phyloP scores from a whole-genome alignment of 2,888 invertebrate genomes.

The Megamerina dolium region DNA sequence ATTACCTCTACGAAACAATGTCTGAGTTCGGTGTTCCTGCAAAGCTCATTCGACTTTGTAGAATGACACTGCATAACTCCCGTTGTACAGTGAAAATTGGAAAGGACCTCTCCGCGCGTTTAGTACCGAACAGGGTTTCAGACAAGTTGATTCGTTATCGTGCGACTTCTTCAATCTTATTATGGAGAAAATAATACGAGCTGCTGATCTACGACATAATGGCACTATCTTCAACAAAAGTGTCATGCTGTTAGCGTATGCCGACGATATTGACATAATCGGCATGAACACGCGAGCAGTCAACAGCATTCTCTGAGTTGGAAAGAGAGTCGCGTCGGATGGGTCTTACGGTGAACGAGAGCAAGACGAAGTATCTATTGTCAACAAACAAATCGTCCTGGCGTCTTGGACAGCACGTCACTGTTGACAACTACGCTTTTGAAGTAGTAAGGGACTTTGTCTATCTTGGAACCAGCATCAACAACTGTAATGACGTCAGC shows the following conservation, averaged over 20 bases:
- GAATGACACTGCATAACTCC: background rate
- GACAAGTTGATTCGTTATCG: background rate
- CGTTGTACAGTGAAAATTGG: background rate
- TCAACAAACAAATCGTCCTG: background rate
- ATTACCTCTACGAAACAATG: background rate
- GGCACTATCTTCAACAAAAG: background rate
- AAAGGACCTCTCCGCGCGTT: background rate
- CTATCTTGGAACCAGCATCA: background rate
- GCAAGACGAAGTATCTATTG: background rate
- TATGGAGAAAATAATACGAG: background rate
- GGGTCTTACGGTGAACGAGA: background rate
- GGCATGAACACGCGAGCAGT: background rate
- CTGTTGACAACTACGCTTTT: background rate
- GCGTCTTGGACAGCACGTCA: background rate
- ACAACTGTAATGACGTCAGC: background rate
- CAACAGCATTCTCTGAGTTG: background rate
- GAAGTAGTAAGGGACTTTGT: background rate
- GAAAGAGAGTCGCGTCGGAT: background rate
- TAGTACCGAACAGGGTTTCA: background rate
- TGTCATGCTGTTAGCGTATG: background rate
- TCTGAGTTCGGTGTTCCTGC: background rate
- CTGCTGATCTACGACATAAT: background rate
- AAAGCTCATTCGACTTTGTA: background rate
- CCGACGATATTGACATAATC: conserved; percentile 1
- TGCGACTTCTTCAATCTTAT: background rate